phyloP scores from a whole-genome alignment of 2,888 invertebrate genomes.

The Helicoverpa assulta region DNA sequence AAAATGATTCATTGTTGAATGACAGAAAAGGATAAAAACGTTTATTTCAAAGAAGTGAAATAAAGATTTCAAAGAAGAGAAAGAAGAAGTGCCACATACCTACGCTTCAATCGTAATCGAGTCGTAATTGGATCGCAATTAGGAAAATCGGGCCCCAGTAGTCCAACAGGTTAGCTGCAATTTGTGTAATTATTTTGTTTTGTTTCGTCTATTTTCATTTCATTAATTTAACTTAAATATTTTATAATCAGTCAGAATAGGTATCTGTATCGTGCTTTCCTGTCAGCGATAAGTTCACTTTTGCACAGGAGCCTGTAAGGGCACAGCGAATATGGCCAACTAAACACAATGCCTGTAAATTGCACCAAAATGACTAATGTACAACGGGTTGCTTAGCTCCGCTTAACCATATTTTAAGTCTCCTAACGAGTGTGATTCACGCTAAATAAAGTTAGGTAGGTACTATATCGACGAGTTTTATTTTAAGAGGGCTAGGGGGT shows the following conservation, averaged over 20 bases:
- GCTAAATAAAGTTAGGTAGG: slow-evolving; percentile 35
- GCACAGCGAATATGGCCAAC: slow-evolving; percentile 69
- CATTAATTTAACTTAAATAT: not conserved
- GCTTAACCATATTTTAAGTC: not conserved
- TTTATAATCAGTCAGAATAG: slow-evolving; percentile 10
- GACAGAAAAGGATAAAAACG: too few species aligned
- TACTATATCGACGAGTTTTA: slow-evolving; percentile 21
- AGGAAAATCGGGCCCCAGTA: too few species aligned
- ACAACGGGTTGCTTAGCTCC: slow-evolving; percentile 45
- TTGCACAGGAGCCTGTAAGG: slow-evolving; percentile 60
- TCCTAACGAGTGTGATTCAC: slow-evolving; percentile 48
- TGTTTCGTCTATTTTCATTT: too few species aligned
- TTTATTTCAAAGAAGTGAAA: too few species aligned
- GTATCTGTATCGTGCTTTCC: slow-evolving; percentile 41
- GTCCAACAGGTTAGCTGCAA: too few species aligned
- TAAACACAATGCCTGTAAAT: slow-evolving; percentile 74
- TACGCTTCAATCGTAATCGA: too few species aligned
- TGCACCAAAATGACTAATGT: slow-evolving; percentile 70
- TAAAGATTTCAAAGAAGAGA: too few species aligned
- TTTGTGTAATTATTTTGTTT: too few species aligned
- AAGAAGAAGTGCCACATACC: too few species aligned
- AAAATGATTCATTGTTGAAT: too few species aligned
- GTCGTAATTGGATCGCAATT: too few species aligned
- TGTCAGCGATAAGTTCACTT: slow-evolving; percentile 67
- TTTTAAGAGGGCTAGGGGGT: not conserved